Evolutionary conservation across 2,888 invertebrate species (phyloP), one percentile per base, ranked within the genome.

Genomic region (Drosophila neotestacea): DNA sequence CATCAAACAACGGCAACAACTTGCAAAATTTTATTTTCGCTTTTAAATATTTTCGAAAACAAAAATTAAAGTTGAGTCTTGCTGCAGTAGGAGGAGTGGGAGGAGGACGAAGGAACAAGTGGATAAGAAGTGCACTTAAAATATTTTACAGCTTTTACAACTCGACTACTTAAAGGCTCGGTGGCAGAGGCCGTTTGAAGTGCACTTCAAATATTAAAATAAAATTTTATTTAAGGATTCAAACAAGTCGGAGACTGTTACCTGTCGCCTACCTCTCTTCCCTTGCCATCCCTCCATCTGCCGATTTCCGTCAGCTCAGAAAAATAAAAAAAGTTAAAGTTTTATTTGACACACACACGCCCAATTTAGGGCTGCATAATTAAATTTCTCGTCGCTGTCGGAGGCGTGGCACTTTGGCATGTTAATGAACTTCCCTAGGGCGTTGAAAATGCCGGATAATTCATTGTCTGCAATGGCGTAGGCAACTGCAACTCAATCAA

Each of bases 161-260:
- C 69, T 77, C 36, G 64, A 59, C 70, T 73, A 65, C 70, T 80
- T 73, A 60, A 56, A 52, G 56, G 76, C 55, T 68, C 71, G 56
- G 46, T 56, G 71, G 56, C 68, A 47, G 30, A 52, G 67, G 30
- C 60, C 42, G 51, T 66, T 67, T 71, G 61, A 62, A 81, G 80
- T 44, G 56, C 58, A 65, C 75, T 83, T 81, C 68, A 84, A 84
- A 85, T 79, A 81, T 72, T 85, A 73, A 77, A 81, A 83, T 83
- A 76, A 85, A 81, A 81, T 78, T 81, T 72, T 65, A 81, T 83
- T 73, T 70, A 77, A 64, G 69, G 56, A 50, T 61, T 58, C 56
- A 54, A 42, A 13, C 39, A 41, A 16, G 44, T 16, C 39, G 56
- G 41, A 32, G 47, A 13, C 55, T 22, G 46, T 22, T 13, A 30